Evolutionary conservation across 1,140 invertebrate species (phyloP).

Genomic region (Drosophila takahashii): DNA sequence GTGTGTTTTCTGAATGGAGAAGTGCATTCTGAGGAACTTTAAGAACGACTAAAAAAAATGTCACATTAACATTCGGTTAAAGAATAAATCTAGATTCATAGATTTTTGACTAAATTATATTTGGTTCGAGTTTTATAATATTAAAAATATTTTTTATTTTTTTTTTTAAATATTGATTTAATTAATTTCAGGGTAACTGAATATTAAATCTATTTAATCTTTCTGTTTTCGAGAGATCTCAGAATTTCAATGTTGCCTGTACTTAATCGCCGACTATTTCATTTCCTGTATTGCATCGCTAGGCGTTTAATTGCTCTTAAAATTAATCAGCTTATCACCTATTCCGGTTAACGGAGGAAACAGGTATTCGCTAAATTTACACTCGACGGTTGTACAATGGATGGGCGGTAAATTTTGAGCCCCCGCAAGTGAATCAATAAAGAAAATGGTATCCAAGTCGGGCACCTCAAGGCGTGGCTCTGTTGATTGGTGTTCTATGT

Average conservation of each 20-base stretch:
- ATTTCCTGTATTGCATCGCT: neutral
- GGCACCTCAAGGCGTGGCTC: conserved; percentile 42
- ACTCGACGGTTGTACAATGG: conserved; percentile 2
- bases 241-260: too few species aligned
- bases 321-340: conserved; percentile 44
- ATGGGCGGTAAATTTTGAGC: conserved; percentile 1
- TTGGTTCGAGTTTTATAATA: neutral
- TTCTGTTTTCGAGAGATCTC: too few species aligned
- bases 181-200: too few species aligned
- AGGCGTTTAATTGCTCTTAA: conserved; percentile 39
- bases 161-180: too few species aligned
- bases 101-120: too few species aligned
- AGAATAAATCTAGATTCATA: too few species aligned
- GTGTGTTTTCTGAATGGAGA: conserved; percentile 33
- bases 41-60: neutral
- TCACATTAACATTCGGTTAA: neutral
- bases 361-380: conserved; percentile 18
- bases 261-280: neutral
- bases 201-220: neutral
- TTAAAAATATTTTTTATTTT: neutral
- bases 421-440: conserved; percentile 61
- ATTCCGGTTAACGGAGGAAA: conserved; percentile 13
- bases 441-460: conserved; percentile 16
- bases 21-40: neutral
- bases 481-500: conserved; percentile 50